Conservation (phyloP, 1,140 invertebrate species). For the Papilio polyxenes region DNA sequence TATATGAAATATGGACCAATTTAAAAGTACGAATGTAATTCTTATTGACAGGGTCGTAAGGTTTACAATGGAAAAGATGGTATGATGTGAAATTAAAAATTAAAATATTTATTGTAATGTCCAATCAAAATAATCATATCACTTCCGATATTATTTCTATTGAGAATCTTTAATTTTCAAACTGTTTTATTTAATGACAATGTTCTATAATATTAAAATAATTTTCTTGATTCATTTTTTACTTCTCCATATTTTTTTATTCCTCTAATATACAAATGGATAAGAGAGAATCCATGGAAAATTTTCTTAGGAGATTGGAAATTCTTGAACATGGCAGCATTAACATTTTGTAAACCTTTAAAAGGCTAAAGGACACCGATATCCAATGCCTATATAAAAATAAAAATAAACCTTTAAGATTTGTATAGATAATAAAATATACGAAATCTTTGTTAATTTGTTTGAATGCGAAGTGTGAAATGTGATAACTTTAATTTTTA, state of each 20-base stretch:
- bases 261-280: too few relatives aligned
- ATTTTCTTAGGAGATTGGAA: neutral
- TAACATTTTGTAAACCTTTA: neutral
- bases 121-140: too few relatives aligned
- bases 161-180: too few relatives aligned
- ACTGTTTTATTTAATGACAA: too few relatives aligned
- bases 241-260: too few relatives aligned
- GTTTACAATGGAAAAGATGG: neutral
- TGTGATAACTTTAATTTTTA: conserved; percentile 43
- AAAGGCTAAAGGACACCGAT: too few relatives aligned
- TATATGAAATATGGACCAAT: conserved; percentile 9
- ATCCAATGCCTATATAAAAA: neutral
- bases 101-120: neutral
- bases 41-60: conserved; percentile 27
- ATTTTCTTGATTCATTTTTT: too few relatives aligned
- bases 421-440: neutral
- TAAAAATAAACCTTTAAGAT: neutral
- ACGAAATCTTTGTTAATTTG: conserved; percentile 12
- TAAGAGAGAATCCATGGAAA: too few relatives aligned
- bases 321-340: neutral
- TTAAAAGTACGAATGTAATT: neutral
- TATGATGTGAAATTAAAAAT: neutral
- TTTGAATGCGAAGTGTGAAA: conserved; percentile 36
- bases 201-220: too few relatives aligned
- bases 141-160: too few relatives aligned